phyloP scores from a whole-genome alignment of 2,113 vertebrate species.

The Halichoeres trimaculatus region DNA sequence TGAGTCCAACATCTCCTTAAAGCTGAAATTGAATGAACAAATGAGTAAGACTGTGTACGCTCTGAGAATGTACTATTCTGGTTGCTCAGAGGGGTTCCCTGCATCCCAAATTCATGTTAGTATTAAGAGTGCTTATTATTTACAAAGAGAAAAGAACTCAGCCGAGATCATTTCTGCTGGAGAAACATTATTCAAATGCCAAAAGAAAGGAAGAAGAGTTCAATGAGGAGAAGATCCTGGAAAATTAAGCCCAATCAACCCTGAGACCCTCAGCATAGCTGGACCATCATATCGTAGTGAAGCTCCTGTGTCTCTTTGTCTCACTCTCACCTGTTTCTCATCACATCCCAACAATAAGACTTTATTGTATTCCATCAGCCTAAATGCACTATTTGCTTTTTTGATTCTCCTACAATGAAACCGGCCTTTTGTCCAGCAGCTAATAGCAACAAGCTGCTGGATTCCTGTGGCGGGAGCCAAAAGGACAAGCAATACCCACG shows the following conservation, averaged over 20 bases:
- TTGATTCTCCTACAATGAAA: conserved; percentile 54
- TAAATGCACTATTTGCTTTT: conserved; percentile 59
- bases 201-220: conserved; percentile 10
- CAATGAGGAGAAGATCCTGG: background rate
- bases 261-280: conserved; percentile 7
- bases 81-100: background rate
- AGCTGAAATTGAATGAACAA: background rate
- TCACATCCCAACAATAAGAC: conserved; percentile 29
- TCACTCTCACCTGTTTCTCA: conserved; percentile 53
- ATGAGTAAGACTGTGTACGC: background rate
- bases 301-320: conserved; percentile 22
- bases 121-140: background rate
- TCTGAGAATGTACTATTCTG: background rate
- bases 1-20: background rate
- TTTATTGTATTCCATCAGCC: conserved; percentile 61
- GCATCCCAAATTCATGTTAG: background rate
- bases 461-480: conserved; percentile 44
- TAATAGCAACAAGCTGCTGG: conserved; percentile 67
- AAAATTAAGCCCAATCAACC: background rate
- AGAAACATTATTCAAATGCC: background rate
- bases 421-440: conserved; percentile 42
- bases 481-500: background rate
- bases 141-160: background rate
- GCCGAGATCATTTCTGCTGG: background rate
- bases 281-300: background rate